Evolutionary conservation across 2,113 vertebrate species (phyloP), one percentile per base, ranked within the genome.

Genomic region (Phylloscopus trochilus): DNA sequence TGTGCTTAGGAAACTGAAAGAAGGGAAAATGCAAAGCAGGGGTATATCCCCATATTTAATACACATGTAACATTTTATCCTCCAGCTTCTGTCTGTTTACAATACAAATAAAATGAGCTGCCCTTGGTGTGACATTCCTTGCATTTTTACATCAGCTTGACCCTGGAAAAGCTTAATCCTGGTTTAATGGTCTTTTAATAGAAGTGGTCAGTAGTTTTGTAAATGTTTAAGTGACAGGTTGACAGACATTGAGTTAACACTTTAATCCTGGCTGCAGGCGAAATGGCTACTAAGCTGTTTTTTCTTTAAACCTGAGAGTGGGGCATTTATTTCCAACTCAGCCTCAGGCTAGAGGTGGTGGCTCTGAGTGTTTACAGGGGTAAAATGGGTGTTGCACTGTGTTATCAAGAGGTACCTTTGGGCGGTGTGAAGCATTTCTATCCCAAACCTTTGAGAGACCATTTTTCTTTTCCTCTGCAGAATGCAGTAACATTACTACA

Each of bases 221-320:
- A 96, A 96, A 97, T 97, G 96, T 97, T 97, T 97, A 96, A 97
- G 95, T 98, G 97, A 97, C 97, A 98, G 97, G 86, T 95, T 97
- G 97, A 98, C 97, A 94, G 96, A 96, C 84, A 9, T 68, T 87
- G 77, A 95, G 91, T 96, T 96, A 96, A 95, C 93, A 75, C 92
- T 93, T 93, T 97, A 97, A 97, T 97, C 97, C 96, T 96, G 97
- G 96, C 97, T 97, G 96, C 91, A 91, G 97, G 97, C 97, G 95
- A 95, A 93, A 87, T 92, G 90, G 88, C 92, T 95, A 96, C 96
- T 89, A 96, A 94, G 88, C 85, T 88, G 91, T 0, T 96, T 97
- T 95, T 91, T 59, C 96, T 96, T 96, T 95, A 93, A 97, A 96
- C 81, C 70, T 80, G 69, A 97, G 95, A 91, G 87, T 41, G 41